Evolutionary conservation across 2,113 vertebrate genomes (phyloP).

Genomic region (Gymnobelideus leadbeateri): DNA sequence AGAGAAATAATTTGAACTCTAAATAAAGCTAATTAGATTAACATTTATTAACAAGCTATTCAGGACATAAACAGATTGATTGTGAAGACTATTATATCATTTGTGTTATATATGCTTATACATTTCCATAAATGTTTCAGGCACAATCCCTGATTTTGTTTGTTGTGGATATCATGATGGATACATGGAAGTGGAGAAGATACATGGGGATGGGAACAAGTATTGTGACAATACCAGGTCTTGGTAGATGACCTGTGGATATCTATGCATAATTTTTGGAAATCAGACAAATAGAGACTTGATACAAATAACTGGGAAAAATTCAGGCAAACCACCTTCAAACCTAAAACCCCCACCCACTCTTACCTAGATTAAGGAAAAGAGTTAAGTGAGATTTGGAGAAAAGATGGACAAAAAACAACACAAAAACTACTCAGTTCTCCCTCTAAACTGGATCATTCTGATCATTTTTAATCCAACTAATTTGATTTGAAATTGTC

Average conservation of each 20-base stretch:
- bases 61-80: background rate
- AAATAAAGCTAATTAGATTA: background rate
- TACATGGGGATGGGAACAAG: background rate
- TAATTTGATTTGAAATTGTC: background rate
- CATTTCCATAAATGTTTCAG: slow-evolving; percentile 29
- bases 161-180: background rate
- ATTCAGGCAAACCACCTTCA: background rate
- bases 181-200: background rate
- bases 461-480: background rate
- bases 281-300: background rate
- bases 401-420: background rate
- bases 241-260: background rate
- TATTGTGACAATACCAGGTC: background rate
- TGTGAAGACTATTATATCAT: background rate
- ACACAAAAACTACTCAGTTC: background rate
- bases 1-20: background rate
- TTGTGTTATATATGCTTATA: background rate
- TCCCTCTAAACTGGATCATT: background rate
- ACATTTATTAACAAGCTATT: slow-evolving; percentile 3
- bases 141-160: background rate
- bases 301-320: background rate
- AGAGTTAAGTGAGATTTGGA: background rate
- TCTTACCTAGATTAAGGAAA: background rate
- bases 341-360: background rate
- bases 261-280: background rate